A percentile compares a stretch with the other conserved stretches of the same genome.
Conservation (phyloP, 2,888 invertebrate species). For the Lasioglossum oenotherae region DNA sequence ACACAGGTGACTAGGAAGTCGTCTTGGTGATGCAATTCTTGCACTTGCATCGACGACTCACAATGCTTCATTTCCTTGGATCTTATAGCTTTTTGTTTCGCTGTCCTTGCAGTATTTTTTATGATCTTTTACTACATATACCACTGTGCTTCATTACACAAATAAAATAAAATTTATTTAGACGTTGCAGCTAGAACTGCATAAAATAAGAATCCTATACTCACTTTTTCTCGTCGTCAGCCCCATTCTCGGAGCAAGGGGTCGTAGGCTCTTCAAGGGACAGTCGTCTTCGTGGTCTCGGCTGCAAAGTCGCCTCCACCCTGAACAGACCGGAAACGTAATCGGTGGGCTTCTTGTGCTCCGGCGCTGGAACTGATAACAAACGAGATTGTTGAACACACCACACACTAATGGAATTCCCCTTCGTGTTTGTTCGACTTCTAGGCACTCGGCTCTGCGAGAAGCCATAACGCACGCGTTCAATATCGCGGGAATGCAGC, state of each 20-base stretch:
- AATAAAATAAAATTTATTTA: background rate
- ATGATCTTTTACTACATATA: no score
- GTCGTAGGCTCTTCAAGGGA: slow-evolving; percentile 77
- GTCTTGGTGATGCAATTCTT: background rate
- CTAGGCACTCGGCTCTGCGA: slow-evolving; percentile 34
- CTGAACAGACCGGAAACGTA: slow-evolving; percentile 89
- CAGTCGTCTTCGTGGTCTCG: slow-evolving; percentile 83
- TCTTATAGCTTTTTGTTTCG: background rate
- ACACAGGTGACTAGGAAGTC: slow-evolving; percentile 3
- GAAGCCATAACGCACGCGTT: slow-evolving; percentile 55
- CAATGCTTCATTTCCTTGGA: background rate
- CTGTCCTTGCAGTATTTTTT: background rate
- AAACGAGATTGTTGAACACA: slow-evolving; percentile 53
- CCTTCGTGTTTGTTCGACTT: slow-evolving; percentile 20
- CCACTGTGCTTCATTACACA: no score
- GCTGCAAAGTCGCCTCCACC: slow-evolving; percentile 86
- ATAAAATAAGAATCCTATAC: background rate
- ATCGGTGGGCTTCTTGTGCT: slow-evolving; percentile 89
- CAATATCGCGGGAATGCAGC: slow-evolving; percentile 43
- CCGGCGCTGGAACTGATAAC: slow-evolving; percentile 87
- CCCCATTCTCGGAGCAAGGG: slow-evolving; percentile 73
- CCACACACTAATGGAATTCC: slow-evolving; percentile 1
- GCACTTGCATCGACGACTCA: background rate
- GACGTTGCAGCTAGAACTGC: no score
- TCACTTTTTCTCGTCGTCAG: slow-evolving; percentile 77